Evolutionary conservation across 2,888 invertebrate genomes (phyloP).

Genomic region (Augiades crinisus): DNA sequence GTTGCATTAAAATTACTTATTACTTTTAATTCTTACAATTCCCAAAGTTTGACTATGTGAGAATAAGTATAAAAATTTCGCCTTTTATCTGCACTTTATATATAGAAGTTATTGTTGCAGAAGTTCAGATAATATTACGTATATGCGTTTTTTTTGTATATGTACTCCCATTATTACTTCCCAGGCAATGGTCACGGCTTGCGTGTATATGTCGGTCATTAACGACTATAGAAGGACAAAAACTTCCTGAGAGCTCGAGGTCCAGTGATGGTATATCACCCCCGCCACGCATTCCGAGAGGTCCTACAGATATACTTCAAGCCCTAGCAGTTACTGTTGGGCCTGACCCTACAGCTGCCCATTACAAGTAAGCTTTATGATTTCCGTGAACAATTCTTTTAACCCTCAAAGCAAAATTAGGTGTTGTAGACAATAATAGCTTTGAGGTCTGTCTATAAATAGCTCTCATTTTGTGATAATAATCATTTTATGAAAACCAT

Average conservation of each 20-base stretch:
- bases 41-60: too few relatives aligned
- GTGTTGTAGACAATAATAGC: too few relatives aligned
- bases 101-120: too few relatives aligned
- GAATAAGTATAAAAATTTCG: too few relatives aligned
- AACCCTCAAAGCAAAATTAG: too few relatives aligned
- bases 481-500: too few relatives aligned
- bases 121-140: too few relatives aligned
- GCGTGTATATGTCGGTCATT: constrained; percentile 58
- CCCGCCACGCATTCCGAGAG: constrained; percentile 87
- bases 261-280: constrained; percentile 71
- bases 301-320: constrained; percentile 91
- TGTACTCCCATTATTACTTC: too few relatives aligned
- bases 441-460: neutral
- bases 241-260: constrained; percentile 51
- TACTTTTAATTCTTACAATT: neutral
- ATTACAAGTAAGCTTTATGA: constrained; percentile 83
- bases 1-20: neutral
- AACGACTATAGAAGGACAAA: constrained; percentile 62
- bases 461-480: too few relatives aligned
- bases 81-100: too few relatives aligned
- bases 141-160: too few relatives aligned
- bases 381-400: neutral
- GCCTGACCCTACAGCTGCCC: constrained; percentile 92
- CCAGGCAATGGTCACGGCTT: constrained; percentile 52
- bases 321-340: constrained; percentile 90